Evolutionary conservation across 2,888 invertebrate genomes (phyloP), one percentile per base, ranked within the genome.

Genomic region (Anagyrus pseudococci): DNA sequence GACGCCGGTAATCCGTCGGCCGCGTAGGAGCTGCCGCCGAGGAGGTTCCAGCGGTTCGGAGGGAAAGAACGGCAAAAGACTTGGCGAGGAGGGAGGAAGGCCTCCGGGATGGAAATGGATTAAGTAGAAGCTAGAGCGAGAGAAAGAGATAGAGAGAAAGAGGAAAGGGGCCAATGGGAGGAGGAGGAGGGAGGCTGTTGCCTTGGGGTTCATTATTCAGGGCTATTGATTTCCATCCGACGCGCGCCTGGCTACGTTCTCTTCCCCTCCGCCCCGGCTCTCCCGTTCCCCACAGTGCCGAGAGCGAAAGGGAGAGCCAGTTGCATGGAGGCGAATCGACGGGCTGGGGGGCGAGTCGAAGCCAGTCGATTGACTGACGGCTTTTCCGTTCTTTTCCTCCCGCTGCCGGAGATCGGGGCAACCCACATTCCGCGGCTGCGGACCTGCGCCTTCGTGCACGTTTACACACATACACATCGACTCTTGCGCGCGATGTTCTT

Each of bases 201-300:
- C 77, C 77, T 77, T 76, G 75, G 74, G 56, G 57, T 79, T 79
- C 78, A 79, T 79, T 79, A 79, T 79, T 79, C 79, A 79, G 77
- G 78, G 78, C 78, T 79, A 79, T 79, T 79, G 79, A 79, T 79
- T 79, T 79, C 79, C 78, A 79, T 79, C 78, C 77, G 76, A 29
- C 15, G 43, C 43, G 19, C 43, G 19, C 13, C 43, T n/a, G 43
- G 43, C 43, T 8, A 10, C n/a, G 43, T 10, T n/a, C n/a, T 7
- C 8, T n/a, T 8, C 19, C 8, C 46, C 29, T 29, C 29, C 29
- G 4, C 29, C 29, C 29, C 29, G n/a, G n/a, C n/a, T 7, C 8
- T n/a, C 8, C 19, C 8, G 19, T 10, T 29, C 29, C 29, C 10
- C 29, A 4, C 29, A 4, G 4, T 43, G 43, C 19, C 15, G 68